phyloP scores from a whole-genome alignment of 2,888 invertebrate species.

The Agrenia bidenticulata region DNA sequence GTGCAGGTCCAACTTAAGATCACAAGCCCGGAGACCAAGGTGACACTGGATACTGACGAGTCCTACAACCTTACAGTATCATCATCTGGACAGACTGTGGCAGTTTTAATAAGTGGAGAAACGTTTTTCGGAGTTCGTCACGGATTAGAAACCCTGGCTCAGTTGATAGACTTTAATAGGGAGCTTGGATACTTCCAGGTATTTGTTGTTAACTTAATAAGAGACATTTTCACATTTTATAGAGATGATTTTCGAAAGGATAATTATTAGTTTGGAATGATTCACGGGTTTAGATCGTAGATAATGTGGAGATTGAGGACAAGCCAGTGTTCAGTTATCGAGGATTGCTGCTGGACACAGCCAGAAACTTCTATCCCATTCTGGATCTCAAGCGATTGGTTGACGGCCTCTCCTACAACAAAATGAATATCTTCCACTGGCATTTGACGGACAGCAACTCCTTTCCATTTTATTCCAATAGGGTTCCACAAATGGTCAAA shows the following conservation, averaged over 20 bases:
- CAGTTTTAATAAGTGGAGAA: conserved; percentile 31
- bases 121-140: conserved; percentile 48
- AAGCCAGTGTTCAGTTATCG: conserved; percentile 61
- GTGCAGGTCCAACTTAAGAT: conserved; percentile 2
- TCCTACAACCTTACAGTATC: conserved; percentile 26
- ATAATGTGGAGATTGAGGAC: conserved; percentile 66
- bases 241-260: too few relatives aligned
- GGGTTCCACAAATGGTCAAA: conserved; percentile 67
- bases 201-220: not conserved
- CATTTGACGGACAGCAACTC: conserved; percentile 58
- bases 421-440: conserved; percentile 63
- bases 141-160: conserved; percentile 44
- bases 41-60: conserved; percentile 29
- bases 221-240: conserved; percentile 1
- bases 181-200: conserved; percentile 13
- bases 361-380: conserved; percentile 61
- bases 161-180: conserved; percentile 30
- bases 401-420: conserved; percentile 82
- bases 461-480: conserved; percentile 59
- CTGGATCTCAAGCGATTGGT: conserved; percentile 68
- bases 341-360: conserved; percentile 61
- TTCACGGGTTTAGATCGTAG: conserved; percentile 59
- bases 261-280: conserved; percentile 26
- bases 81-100: not conserved
- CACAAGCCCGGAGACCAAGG: conserved; percentile 33